phyloP scores from a whole-genome alignment of 2,888 invertebrate genomes.

The Amphiduros pacificus region DNA sequence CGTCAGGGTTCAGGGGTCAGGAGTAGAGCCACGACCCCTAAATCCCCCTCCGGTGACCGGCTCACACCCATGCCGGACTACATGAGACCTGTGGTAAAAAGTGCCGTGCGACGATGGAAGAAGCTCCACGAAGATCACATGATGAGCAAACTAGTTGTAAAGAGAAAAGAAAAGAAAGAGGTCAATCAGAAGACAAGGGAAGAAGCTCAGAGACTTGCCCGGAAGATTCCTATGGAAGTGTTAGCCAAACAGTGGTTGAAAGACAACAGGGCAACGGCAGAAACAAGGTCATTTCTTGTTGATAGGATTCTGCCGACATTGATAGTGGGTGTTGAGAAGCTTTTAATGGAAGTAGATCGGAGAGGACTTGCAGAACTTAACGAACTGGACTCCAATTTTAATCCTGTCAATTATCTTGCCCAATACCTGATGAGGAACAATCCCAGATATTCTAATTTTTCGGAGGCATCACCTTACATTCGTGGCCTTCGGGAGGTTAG shows the following conservation, averaged over 20 bases:
- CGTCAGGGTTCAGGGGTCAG: background rate
- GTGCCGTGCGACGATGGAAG: slow-evolving; percentile 50
- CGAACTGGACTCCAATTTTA: slow-evolving; percentile 51
- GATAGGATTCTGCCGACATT: slow-evolving; percentile 57
- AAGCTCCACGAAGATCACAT: slow-evolving; percentile 53
- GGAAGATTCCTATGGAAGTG: slow-evolving; percentile 56
- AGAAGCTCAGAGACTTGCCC: slow-evolving; percentile 45
- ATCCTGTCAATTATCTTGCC: slow-evolving; percentile 58
- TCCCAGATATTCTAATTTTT: slow-evolving; percentile 57
- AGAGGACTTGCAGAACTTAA: slow-evolving; percentile 44
- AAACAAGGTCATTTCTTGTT: slow-evolving; percentile 53
- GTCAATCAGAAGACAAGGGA: slow-evolving; percentile 41
- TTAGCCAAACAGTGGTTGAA: slow-evolving; percentile 56
- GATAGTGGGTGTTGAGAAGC: slow-evolving; percentile 58
- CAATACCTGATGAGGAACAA: slow-evolving; percentile 60
- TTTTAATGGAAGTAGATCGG: slow-evolving; percentile 54
- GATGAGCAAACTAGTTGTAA: slow-evolving; percentile 49
- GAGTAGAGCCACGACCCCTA: slow-evolving; percentile 41
- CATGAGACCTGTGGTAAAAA: slow-evolving; percentile 40
- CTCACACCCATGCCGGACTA: slow-evolving; percentile 35
- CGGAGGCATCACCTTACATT: slow-evolving; percentile 59
- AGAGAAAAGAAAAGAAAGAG: slow-evolving; percentile 48
- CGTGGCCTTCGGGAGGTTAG: slow-evolving; percentile 52
- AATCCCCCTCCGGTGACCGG: background rate
- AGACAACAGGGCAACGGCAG: slow-evolving; percentile 48